phyloP scores from a whole-genome alignment of 2,797 vertebrate species.

The Esox lucius region DNA sequence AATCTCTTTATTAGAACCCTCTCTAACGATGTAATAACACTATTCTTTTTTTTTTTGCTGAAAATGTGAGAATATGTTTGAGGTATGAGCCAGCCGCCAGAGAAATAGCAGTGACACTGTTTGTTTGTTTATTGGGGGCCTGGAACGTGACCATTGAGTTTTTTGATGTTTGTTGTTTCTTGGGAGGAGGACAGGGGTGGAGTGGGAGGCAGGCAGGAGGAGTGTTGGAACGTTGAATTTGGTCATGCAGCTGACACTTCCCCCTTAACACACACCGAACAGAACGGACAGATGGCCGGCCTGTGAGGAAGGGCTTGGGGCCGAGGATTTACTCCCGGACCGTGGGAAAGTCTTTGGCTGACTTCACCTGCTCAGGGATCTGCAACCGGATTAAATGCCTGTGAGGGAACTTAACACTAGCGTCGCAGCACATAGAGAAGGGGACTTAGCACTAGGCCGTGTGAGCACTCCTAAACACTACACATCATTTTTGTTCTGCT shows the following conservation, averaged over 20 bases:
- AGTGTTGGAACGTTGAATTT: slow-evolving; percentile 82
- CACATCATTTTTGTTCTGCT: neutral
- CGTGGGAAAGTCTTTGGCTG: slow-evolving; percentile 83
- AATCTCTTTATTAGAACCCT: neutral
- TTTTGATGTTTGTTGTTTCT: slow-evolving; percentile 1
- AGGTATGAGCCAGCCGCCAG: slow-evolving; percentile 15
- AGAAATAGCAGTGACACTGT: slow-evolving; percentile 33
- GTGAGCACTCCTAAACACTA: neutral
- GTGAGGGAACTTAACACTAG: slow-evolving; percentile 62
- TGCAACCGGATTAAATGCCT: slow-evolving; percentile 74
- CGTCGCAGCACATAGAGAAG: slow-evolving; percentile 20
- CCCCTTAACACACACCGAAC: slow-evolving; percentile 75
- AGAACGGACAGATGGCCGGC: slow-evolving; percentile 80
- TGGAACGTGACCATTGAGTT: slow-evolving; percentile 49
- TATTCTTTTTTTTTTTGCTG: slow-evolving; percentile 20
- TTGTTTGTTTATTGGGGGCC: slow-evolving; percentile 54
- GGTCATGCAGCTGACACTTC: slow-evolving; percentile 77
- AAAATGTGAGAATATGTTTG: neutral
- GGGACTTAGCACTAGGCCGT: neutral
- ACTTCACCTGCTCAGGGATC: slow-evolving; percentile 79
- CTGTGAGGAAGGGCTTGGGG: slow-evolving; percentile 75
- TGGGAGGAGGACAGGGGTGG: slow-evolving; percentile 27
- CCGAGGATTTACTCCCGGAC: slow-evolving; percentile 76
- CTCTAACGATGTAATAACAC: neutral
- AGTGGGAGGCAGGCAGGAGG: slow-evolving; percentile 56